phyloP scores from a whole-genome alignment of 2,113 vertebrate species.

The Motacilla alba region DNA sequence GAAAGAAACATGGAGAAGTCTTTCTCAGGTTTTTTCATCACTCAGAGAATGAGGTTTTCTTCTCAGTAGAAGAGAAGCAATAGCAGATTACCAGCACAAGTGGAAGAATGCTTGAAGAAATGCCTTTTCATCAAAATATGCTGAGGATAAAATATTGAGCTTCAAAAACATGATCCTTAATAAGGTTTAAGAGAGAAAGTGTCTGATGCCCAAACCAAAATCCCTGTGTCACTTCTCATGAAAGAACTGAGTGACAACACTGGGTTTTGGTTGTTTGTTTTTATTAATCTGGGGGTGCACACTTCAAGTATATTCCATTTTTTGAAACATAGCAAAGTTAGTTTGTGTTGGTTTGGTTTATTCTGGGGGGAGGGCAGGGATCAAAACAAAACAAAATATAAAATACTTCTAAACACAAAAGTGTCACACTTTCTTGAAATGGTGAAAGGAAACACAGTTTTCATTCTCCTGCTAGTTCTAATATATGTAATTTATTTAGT shows the following conservation, averaged over 20 bases:
- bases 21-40: not conserved
- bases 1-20: not conserved
- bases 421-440: not conserved
- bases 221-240: not conserved
- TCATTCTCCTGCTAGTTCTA: not conserved
- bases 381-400: not conserved
- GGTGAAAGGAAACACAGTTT: not conserved
- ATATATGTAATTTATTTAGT: not conserved
- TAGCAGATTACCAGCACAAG: not conserved
- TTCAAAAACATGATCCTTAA: not conserved
- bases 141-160: not conserved
- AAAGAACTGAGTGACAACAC: not conserved
- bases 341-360: not conserved
- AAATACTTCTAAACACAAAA: not conserved
- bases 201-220: not conserved
- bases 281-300: not conserved
- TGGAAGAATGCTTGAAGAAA: not conserved
- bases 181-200: not conserved
- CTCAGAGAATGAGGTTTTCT: not conserved
- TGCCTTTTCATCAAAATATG: not conserved
- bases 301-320: not conserved
- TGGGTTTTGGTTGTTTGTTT: not conserved
- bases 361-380: not conserved
- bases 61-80: not conserved
- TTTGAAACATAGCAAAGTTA: not conserved